Evolutionary conservation across 1,140 invertebrate genomes (phyloP).

Genomic region (Zaprionus camerounensis): DNA sequence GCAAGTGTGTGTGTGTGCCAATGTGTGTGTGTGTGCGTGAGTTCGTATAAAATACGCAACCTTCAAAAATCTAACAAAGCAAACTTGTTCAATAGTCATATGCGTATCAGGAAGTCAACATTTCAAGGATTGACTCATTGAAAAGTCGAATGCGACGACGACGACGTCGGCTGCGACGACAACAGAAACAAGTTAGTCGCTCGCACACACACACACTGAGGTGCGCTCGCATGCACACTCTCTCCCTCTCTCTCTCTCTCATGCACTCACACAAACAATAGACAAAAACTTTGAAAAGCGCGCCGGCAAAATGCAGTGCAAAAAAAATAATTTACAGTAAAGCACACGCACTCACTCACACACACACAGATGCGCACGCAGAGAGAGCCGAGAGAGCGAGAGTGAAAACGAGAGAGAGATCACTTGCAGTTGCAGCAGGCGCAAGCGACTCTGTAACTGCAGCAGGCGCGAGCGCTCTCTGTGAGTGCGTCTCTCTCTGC

Average conservation of each 20-base stretch:
- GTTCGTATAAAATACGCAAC: conserved; percentile 78
- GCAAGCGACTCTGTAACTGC: conserved; percentile 12
- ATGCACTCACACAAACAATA: conserved; percentile 40
- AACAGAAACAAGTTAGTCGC: conserved; percentile 77
- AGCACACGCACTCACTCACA: conserved; percentile 42
- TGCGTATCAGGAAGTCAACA: conserved; percentile 84
- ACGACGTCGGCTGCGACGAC: conserved; percentile 24
- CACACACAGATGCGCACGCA: neutral
- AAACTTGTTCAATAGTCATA: conserved; percentile 84
- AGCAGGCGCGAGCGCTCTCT: conserved; percentile 3
- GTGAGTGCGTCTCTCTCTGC: neutral
- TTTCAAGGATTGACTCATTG: conserved; percentile 84
- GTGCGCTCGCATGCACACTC: conserved; percentile 15
- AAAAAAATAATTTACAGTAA: conserved; percentile 64
- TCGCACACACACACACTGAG: conserved; percentile 33
- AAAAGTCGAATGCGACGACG: conserved; percentile 78
- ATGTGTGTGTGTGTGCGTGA: conserved; percentile 24
- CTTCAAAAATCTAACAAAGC: conserved; percentile 84
- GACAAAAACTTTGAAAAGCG: conserved; percentile 72
- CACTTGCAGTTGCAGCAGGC: conserved; percentile 64
- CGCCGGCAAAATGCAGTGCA: conserved; percentile 79
- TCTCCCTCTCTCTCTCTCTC: conserved; percentile 33
- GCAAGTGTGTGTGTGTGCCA: conserved; percentile 6
- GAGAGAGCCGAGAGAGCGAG: neutral
- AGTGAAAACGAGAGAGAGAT: conserved; percentile 43